Base-by-base conservation (phyloP, 2,113 vertebrate genomes). In the Toxotes chatareus region DNA sequence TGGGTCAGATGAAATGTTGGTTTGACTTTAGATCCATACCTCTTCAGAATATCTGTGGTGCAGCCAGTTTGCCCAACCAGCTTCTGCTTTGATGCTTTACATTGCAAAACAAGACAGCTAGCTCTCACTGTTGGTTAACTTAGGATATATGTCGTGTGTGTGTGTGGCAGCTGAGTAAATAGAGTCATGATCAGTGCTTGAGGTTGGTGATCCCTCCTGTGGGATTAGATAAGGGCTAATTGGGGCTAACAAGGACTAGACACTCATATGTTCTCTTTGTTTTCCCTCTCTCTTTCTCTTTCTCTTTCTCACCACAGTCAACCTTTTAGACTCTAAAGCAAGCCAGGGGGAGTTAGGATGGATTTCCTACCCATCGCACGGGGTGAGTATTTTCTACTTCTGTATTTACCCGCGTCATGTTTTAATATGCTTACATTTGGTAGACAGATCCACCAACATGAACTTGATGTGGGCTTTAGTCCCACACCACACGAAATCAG, bases 311-410 rank as follows among this genome's bases (percentile, higher is more conserved):
- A 89, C 89, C 95, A 85, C 93, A 99, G 98, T 99, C 89, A 99
- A 99, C 96, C 97, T 99, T 83, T 95, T 99, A 96, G 97, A 99
- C 95, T 99, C 98, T 57, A 99, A 99, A 96, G 96, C 97, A 89
- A 97, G 98, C 95, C 98, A 99, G 95, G 98, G 98, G 79, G 98
- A 99, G 94, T 95, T 99, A 90, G 97, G 97, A 93, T 99, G 98
- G 98, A 99, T 99, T 93, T 99, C 98, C 93, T 99, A 98, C 89
- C 98, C 98, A 64, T 94, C 96, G 57, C 98, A 99, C 61, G 98
- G 98, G 96, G 98, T 99, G 93, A 98, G 98, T 99, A 86, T 86
- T 63, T 76, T 80, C 56, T 46, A n/a, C 60, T 38, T 83, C 55
- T 42, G 17, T 47, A 32, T 82, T 76, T 73, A 53, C 21, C 57